Percentiles rank a stretch among this genome's conserved stretches.
Evolutionary conservation across 2,113 vertebrate species (phyloP).

Genomic region (Dromaius novaehollandiae): DNA sequence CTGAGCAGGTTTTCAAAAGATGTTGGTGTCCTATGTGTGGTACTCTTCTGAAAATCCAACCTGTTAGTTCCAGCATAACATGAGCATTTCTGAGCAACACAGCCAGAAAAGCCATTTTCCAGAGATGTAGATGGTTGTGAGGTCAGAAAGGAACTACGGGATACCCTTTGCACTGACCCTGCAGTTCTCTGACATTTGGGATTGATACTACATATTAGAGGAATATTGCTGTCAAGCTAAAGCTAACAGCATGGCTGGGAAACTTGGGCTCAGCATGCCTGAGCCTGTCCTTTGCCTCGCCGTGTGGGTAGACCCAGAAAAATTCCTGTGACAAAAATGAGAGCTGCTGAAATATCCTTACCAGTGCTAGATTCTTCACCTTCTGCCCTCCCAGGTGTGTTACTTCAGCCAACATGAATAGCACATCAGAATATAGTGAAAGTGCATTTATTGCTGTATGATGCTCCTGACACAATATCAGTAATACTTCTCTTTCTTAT

Average conservation of each 20-base stretch:
- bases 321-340: not conserved
- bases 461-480: constrained; percentile 18
- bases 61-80: not conserved
- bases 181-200: not conserved
- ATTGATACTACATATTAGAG: not conserved
- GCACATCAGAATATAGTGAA: not conserved
- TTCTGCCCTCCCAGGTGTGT: not conserved
- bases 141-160: not conserved
- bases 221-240: not conserved
- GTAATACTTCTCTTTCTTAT: constrained; percentile 1
- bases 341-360: not conserved
- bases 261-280: not conserved
- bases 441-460: constrained; percentile 5
- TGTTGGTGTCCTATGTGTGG: not conserved
- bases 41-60: not conserved
- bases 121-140: not conserved
- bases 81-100: not conserved
- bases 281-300: not conserved
- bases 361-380: not conserved
- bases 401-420: not conserved
- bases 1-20: not conserved
- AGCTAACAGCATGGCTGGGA: not conserved
- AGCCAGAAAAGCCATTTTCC: not conserved
- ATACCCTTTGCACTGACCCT: not conserved
- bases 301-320: not conserved